Evolutionary conservation across 92 coral and sea anemone species (phyloP).

Genomic region (Isaurus tuberculatus): DNA sequence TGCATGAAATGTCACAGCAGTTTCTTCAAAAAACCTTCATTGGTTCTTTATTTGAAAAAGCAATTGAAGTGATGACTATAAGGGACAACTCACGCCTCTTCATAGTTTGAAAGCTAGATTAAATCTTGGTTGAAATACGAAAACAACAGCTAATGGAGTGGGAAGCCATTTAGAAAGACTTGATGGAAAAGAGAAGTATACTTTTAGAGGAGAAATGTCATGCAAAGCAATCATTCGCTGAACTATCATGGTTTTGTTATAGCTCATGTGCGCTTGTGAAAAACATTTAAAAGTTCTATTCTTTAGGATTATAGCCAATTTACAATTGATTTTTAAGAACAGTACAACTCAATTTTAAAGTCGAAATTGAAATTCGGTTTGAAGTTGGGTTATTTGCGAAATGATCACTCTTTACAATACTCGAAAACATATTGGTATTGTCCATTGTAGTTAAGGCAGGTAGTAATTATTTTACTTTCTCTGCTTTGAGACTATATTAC

Average conservation of each 20-base stretch:
- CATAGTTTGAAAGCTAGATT: slow-evolving; percentile 78
- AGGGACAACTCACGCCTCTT: slow-evolving; percentile 79
- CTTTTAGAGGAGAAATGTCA: slow-evolving; percentile 11
- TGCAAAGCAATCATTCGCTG: not conserved
- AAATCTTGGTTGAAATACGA: slow-evolving; percentile 80
- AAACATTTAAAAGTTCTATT: too few relatives aligned
- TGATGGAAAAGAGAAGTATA: slow-evolving; percentile 60
- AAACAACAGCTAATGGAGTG: slow-evolving; percentile 63
- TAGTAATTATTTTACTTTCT: too few relatives aligned
- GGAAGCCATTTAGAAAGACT: slow-evolving; percentile 50
- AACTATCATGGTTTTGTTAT: too few relatives aligned
- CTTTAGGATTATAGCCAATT: too few relatives aligned
- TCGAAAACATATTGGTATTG: slow-evolving; percentile 15
- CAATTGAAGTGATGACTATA: slow-evolving; percentile 46
- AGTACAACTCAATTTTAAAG: too few relatives aligned
- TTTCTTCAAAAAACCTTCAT: slow-evolving; percentile 53
- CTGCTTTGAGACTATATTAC: not conserved
- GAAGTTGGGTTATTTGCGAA: not conserved
- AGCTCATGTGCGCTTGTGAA: too few relatives aligned
- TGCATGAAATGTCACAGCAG: slow-evolving; percentile 21
- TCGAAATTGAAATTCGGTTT: not conserved
- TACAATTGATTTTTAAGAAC: too few relatives aligned
- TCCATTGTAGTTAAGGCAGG: not conserved
- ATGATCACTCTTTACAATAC: slow-evolving; percentile 5
- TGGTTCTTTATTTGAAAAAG: slow-evolving; percentile 36